These are phyloP conservation scores for Martes martes DNA, from an alignment of 2,113 vertebrate species.

Conservation along the genomic window DNA sequence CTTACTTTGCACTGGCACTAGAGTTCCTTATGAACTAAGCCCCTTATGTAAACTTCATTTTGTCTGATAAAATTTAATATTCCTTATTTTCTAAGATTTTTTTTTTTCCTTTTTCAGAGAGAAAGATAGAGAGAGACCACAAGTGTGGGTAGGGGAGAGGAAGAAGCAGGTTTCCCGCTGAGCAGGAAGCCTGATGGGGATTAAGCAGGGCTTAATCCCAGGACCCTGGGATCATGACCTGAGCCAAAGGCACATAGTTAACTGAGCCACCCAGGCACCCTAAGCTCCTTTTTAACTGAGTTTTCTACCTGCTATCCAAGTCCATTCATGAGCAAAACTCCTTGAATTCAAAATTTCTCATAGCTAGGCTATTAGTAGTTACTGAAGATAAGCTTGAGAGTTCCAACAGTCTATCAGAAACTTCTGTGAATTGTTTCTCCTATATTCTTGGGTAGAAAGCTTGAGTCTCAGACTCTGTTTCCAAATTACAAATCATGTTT, in stretches of 20 bases:
- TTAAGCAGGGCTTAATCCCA: rapidly evolving
- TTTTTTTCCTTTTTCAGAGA: background rate
- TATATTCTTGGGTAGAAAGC: background rate
- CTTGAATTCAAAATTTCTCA: background rate
- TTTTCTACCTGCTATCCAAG: background rate
- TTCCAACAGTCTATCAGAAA: background rate
- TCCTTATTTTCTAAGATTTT: background rate
- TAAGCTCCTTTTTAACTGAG: background rate
- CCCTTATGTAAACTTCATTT: background rate
- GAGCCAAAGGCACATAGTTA: background rate
- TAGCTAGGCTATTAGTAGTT: background rate
- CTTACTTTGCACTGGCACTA: background rate
- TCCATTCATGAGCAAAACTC: background rate
- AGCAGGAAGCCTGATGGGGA: background rate
- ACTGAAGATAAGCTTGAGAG: background rate
- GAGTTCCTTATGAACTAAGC: background rate
- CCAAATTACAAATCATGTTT: background rate
- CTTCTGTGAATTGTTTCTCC: background rate
- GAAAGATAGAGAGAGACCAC: background rate
- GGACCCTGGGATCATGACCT: background rate
- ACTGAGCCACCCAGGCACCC: background rate
- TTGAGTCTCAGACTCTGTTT: background rate
- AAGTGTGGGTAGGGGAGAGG: background rate
- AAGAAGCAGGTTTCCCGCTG: background rate
- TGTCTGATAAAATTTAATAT: background rate